Evolutionary conservation across 2,888 invertebrate species (phyloP), one percentile per base, ranked within the genome.

Genomic region (Prenolepis imparis): DNA sequence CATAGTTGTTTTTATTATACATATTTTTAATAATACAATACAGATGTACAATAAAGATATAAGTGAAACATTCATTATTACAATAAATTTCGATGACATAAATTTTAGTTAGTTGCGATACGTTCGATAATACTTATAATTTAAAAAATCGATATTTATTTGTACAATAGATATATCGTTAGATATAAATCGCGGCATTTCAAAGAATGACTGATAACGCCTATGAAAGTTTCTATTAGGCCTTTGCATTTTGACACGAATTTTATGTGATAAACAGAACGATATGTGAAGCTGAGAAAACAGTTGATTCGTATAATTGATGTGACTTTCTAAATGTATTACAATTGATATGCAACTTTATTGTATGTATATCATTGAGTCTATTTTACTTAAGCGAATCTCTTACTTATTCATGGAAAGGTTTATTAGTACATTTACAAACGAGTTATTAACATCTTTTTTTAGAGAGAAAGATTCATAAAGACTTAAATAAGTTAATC

Each of bases 61-160:
- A 44, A 66, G 44, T 41, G 24, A 77, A 77, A 67, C n/a, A 57
- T 77, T 77, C 6, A 67, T 67, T 67, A 12, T 67, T 67, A 41
- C 28, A 9, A 61, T 44, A 41, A 41, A 6, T 39, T 48, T 64
- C 5, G 39, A 41, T 28, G n/a, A 39, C 0, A 15, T 15, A 57
- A 67, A 41, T 11, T 67, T 55, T 1, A 52, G 8, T 39, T 48
- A 24, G 15, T 63, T 55, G 52, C 52, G 11, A 24, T 32, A 21
- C 15, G 3, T 66, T 24, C 1, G 9, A 5, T 28, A 66, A 77
- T 67, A 77, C 9, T 55, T 41, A 67, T 28, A 57, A 77, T 41
- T 55, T 1, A 67, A 55, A 5, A 32, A 21, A 55, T 41, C 9
- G 28, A 67, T 6, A 55, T 9, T 67, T 67, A 41, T 39, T 77